Base-by-base conservation (phyloP, 2,888 invertebrate species). In the Pristionchus japonicus region DNA sequence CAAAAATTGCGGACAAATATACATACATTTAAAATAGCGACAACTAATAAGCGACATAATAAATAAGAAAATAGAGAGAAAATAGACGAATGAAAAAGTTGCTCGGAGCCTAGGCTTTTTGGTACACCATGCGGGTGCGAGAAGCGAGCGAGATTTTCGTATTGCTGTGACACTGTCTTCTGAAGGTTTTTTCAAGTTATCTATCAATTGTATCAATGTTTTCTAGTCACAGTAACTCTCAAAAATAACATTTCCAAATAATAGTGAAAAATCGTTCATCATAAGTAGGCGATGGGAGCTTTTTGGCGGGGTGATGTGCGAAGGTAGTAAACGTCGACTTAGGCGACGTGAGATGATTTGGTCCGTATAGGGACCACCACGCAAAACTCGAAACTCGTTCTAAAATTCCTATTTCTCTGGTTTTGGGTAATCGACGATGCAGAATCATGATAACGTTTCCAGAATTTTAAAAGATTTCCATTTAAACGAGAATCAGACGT, bases 11-110 rank as follows among this genome's bases (percentile, higher is more conserved):
- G 67, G 13, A 67, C 17, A 52, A 52, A 3, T 67, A 67, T 7
- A 27, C 27, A 27, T 27, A 67, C 34, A 34, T 34, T 27, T 67
- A 13, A 31, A 27, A 3, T 9, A 27, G 27, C 67, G 34, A 67
- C n/a, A 34, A 9, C 34, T n/a, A 61, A 27, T 61, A 27, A 6
- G 6, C 4, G 23, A 27, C 67, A 17, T 11, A 13, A 67, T 67
- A 67, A 67, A 31, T 67, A 34, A n/a, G 67, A 67, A 67, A 67
- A 31, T 67, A 67, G 67, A 67, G 34, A 67, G 67, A 67, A 67
- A 67, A 67, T 67, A 34, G 67, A 67, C n/a, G 67, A 67, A 67
- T 6, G 31, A 34, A 67, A 34, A 67, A 67, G 34, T n/a, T 31
- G 67, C n/a, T 52, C 52, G 1, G 52, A 52, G 52, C 52, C 17